A percentile compares a stretch with the other conserved stretches of the same genome.
These are phyloP conservation scores for Vanessa atalanta DNA, from an alignment of 1,140 invertebrate species.

Conservation along the genomic window DNA sequence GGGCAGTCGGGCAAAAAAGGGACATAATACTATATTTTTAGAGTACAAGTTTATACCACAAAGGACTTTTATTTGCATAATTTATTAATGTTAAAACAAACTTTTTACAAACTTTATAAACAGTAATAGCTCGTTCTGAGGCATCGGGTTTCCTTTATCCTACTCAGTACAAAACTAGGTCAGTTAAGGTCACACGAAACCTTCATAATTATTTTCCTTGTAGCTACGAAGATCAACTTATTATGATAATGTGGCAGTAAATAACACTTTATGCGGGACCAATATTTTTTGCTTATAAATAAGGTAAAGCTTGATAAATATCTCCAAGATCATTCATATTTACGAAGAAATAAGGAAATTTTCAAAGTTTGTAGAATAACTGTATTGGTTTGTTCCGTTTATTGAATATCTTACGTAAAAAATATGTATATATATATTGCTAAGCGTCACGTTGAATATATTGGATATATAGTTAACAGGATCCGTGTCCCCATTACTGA, in stretches of 20 bases:
- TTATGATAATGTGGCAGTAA: neutral
- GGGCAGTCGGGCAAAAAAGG: neutral
- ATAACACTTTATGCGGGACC: neutral
- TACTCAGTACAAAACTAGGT: constrained; percentile 30
- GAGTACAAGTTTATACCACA: neutral
- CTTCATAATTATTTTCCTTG: constrained; percentile 29
- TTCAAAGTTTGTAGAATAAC: no score
- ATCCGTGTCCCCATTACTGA: no score
- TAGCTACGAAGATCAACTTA: neutral
- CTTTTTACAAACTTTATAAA: constrained; percentile 1
- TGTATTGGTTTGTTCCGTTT: neutral
- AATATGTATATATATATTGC: neutral
- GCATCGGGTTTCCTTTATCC: constrained; percentile 27
- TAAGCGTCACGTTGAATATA: no score
- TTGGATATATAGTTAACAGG: no score
- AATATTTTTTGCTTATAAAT: neutral
- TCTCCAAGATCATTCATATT: neutral
- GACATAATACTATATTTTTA: neutral
- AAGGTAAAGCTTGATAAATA: neutral
- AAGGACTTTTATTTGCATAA: neutral
- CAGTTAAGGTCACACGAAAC: constrained; percentile 33
- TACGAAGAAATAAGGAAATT: no score
- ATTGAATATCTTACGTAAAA: neutral
- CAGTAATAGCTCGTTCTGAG: constrained; percentile 11
- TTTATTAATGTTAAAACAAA: constrained; percentile 6